Conservation (phyloP, 2,797 vertebrate genomes). For the Hozukius guyotensis region DNA sequence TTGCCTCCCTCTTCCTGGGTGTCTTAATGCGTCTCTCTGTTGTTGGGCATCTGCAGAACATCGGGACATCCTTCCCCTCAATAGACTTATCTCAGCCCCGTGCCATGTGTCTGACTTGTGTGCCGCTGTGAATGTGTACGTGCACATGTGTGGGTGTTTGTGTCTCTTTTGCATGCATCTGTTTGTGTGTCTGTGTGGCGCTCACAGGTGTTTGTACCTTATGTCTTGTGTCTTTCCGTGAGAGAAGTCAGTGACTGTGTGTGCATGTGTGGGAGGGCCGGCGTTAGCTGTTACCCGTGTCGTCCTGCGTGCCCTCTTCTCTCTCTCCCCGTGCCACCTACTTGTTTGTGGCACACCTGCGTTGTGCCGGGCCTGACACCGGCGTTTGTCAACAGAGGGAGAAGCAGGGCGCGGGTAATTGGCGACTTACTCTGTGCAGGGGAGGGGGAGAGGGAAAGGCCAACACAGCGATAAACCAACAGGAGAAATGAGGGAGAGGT, state of each 20-base stretch:
- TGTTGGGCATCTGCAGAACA: conserved; percentile 64
- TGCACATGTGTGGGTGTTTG: conserved; percentile 49
- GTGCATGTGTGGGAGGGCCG: conserved; percentile 64
- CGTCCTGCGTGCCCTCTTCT: conserved; percentile 64
- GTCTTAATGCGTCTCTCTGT: conserved; percentile 66
- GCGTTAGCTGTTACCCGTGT: conserved; percentile 48
- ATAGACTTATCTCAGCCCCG: conserved; percentile 63
- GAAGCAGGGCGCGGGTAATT: conserved; percentile 78
- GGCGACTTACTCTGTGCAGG: conserved; percentile 56
- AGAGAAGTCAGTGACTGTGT: conserved; percentile 27
- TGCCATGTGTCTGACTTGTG: conserved; percentile 51
- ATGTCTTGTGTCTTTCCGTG: conserved; percentile 57
- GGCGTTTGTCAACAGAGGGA: conserved; percentile 78
- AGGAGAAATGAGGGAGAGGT: conserved; percentile 34
- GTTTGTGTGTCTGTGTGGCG: conserved; percentile 35
- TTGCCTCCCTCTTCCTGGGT: conserved; percentile 48
- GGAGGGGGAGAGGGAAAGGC: conserved; percentile 26
- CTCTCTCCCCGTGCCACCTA: conserved; percentile 73
- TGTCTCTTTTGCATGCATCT: conserved; percentile 43
- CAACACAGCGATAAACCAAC: conserved; percentile 32
- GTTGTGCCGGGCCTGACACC: conserved; percentile 64
- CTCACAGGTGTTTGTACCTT: conserved; percentile 71
- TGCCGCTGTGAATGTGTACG: neutral
- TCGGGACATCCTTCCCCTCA: conserved; percentile 47
- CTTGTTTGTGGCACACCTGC: conserved; percentile 79